phyloP scores from a whole-genome alignment of 2,113 vertebrate species.

The Saguinus midas region DNA sequence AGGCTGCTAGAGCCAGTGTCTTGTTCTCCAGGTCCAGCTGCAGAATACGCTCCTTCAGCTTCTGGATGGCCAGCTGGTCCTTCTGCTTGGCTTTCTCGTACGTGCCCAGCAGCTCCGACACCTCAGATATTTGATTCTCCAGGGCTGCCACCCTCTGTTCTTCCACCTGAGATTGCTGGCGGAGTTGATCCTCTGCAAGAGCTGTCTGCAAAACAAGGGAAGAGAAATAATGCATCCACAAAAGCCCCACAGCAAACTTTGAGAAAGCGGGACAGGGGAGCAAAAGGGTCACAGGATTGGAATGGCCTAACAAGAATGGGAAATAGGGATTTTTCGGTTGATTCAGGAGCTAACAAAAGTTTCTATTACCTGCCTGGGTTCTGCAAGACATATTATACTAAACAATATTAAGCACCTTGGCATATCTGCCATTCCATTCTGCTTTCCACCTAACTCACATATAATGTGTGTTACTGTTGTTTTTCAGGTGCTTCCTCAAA shows the following conservation, averaged over 20 bases:
- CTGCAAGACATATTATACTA: neutral
- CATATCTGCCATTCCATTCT: neutral
- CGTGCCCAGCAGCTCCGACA: slow-evolving; percentile 91
- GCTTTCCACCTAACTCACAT: neutral
- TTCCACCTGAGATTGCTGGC: slow-evolving; percentile 87
- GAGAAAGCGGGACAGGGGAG: neutral
- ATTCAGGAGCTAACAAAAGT: neutral
- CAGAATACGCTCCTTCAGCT: slow-evolving; percentile 89
- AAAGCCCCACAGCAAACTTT: neutral
- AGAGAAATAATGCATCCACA: slow-evolving; percentile 8
- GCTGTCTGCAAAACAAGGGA: slow-evolving; percentile 80
- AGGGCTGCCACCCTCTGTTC: slow-evolving; percentile 89
- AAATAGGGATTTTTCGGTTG: neutral
- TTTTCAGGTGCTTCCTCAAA: neutral
- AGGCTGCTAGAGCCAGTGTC: slow-evolving; percentile 88
- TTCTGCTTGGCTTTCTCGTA: slow-evolving; percentile 91
- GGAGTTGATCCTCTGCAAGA: slow-evolving; percentile 88
- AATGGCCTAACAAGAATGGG: neutral
- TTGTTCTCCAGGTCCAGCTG: slow-evolving; percentile 97
- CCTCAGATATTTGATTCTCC: slow-evolving; percentile 90
- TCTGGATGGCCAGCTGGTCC: slow-evolving; percentile 89
- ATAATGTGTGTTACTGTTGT: neutral
- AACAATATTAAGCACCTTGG: neutral
- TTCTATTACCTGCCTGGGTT: neutral
- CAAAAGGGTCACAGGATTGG: neutral